Conservation (phyloP, 1,140 invertebrate species). For the Cherax quadricarinatus region DNA sequence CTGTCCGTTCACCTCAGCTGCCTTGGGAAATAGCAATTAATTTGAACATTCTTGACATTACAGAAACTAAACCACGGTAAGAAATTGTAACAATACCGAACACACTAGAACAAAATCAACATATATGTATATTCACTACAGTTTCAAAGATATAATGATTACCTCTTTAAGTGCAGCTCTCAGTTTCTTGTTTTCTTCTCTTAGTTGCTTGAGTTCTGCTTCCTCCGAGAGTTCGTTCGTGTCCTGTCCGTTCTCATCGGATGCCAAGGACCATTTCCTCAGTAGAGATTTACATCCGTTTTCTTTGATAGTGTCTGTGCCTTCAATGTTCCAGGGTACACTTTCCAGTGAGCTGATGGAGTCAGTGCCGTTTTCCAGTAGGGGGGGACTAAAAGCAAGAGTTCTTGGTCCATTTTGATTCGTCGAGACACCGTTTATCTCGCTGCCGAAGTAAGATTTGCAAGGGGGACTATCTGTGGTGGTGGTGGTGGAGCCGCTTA, state of each 20-base stretch:
- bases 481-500: not conserved
- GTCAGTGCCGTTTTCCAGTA: conserved; percentile 53
- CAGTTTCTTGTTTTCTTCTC: conserved; percentile 75
- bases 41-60: no score
- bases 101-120: no score
- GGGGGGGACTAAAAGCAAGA: conserved; percentile 9
- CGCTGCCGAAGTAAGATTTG: not conserved
- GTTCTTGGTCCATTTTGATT: conserved; percentile 26
- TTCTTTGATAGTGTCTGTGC: conserved; percentile 70
- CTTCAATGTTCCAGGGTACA: conserved; percentile 68
- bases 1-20: conserved; percentile 75
- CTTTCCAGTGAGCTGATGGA: conserved; percentile 60
- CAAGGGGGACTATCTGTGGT: not conserved
- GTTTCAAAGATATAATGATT: not conserved
- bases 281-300: conserved; percentile 60
- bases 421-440: not conserved
- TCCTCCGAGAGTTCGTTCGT: conserved; percentile 55
- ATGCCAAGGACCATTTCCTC: conserved; percentile 39
- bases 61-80: no score
- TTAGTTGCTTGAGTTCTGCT: conserved; percentile 70
- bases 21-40: conserved; percentile 65
- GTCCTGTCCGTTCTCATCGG: conserved; percentile 40
- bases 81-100: no score
- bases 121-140: no score
- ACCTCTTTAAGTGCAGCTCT: conserved; percentile 76